Evolutionary conservation across 2,888 invertebrate genomes (phyloP).

Genomic region (Caenorhabditis plicata): DNA sequence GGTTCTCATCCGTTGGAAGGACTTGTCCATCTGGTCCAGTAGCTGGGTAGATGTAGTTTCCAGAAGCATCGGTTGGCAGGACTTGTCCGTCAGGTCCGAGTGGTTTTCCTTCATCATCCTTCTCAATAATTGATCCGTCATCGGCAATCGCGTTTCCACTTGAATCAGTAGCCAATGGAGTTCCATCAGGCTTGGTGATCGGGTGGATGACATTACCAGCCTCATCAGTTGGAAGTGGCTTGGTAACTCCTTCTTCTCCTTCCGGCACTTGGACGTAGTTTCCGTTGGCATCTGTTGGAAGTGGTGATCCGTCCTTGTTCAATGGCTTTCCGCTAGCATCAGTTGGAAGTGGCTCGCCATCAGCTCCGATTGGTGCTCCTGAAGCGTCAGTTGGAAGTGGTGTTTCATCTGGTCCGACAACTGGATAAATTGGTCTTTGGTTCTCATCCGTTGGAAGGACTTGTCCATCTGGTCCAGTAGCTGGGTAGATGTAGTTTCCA

Average conservation of each 20-base stretch:
- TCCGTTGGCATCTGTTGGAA: constrained; percentile 30
- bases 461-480: constrained; percentile 24
- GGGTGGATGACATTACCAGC: constrained; percentile 8
- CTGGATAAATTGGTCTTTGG: constrained; percentile 13
- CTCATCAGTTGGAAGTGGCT: constrained; percentile 1
- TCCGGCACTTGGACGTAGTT: constrained; percentile 10
- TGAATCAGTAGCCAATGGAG: constrained; percentile 14
- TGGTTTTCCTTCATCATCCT: constrained; percentile 11
- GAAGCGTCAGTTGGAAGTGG: constrained; percentile 21
- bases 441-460: constrained; percentile 16
- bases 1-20: constrained; percentile 28
- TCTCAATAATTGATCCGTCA: not conserved
- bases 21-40: constrained; percentile 8
- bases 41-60: constrained; percentile 19
- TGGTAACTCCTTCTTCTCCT: not conserved
- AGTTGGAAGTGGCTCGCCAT: constrained; percentile 5
- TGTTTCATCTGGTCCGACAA: constrained; percentile 14
- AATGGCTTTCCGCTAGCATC: constrained; percentile 1
- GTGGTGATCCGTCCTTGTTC: constrained; percentile 15
- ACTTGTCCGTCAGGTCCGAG: constrained; percentile 7
- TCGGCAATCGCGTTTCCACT: constrained; percentile 5
- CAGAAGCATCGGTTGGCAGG: constrained; percentile 35
- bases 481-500: constrained; percentile 23
- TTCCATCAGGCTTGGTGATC: constrained; percentile 19
- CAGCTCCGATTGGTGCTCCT: constrained; percentile 17